These are phyloP conservation scores for Momotus momota DNA, from an alignment of 2,797 vertebrate species.

Conservation along the genomic window DNA sequence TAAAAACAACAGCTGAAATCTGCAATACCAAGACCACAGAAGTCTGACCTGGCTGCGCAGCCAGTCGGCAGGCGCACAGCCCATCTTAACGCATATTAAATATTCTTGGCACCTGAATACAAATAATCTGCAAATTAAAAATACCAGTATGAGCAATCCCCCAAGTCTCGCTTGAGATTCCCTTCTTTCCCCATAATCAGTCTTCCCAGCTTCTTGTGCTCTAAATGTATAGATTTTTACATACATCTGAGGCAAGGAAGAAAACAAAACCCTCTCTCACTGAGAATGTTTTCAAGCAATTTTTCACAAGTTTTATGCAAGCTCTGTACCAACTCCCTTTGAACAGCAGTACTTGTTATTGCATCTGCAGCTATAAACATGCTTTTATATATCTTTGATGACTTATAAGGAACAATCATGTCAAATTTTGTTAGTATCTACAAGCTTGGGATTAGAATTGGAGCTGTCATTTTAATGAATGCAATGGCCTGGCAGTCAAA, in stretches of 20 bases:
- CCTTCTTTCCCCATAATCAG: background rate
- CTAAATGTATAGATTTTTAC: background rate
- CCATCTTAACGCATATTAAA: slow-evolving; percentile 9
- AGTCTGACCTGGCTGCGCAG: slow-evolving; percentile 5
- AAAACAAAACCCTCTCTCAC: background rate
- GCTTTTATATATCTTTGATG: background rate
- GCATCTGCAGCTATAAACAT: background rate
- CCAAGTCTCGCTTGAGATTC: background rate
- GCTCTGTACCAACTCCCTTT: background rate
- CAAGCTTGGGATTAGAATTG: background rate
- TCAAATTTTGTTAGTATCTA: background rate
- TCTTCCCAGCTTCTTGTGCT: background rate
- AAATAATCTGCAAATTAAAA: slow-evolving; percentile 16
- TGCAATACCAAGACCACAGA: background rate
- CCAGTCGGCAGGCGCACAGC: background rate
- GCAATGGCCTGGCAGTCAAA: background rate
- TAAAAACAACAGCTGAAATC: background rate
- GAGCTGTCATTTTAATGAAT: background rate
- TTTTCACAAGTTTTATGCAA: background rate
- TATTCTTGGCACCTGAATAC: slow-evolving; percentile 13
- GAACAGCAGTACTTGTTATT: background rate
- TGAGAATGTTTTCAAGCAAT: background rate
- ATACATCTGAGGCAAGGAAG: background rate
- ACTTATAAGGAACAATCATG: background rate
- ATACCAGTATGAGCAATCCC: background rate